These are phyloP conservation scores for Silurus glanis DNA, from an alignment of 2,113 vertebrate genomes.

Conservation along the genomic window DNA sequence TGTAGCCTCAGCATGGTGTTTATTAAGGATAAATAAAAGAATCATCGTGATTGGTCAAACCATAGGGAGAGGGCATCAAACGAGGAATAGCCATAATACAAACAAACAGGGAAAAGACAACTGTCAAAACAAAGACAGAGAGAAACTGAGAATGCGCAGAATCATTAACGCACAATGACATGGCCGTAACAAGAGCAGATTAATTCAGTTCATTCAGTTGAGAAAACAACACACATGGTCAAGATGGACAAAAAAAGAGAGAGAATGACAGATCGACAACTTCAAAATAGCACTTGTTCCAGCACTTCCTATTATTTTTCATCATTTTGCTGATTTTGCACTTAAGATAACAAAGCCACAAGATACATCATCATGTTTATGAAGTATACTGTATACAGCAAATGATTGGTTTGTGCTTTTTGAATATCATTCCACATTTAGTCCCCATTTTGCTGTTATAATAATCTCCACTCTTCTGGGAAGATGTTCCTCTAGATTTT, in stretches of 20 bases:
- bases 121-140: not conserved
- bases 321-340: not conserved
- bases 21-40: not conserved
- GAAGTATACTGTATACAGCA: not conserved
- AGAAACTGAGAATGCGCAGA: no score
- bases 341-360: not conserved
- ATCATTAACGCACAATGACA: not conserved
- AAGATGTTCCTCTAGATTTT: no score
- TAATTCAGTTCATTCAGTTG: not conserved
- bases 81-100: not conserved
- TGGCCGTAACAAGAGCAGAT: not conserved
- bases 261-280: not conserved
- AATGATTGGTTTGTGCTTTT: no score
- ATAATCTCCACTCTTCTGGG: no score
- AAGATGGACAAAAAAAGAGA: not conserved
- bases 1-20: no score
- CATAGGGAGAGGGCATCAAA: not conserved
- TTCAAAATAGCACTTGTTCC: not conserved
- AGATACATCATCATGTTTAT: no score
- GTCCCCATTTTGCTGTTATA: no score
- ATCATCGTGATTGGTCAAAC: not conserved
- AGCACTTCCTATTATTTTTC: not conserved
- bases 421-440: no score
- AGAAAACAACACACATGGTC: no score
- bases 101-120: not conserved